These are phyloP conservation scores for Callipepla squamata DNA, from an alignment of 2,113 vertebrate species.

Conservation along the genomic window DNA sequence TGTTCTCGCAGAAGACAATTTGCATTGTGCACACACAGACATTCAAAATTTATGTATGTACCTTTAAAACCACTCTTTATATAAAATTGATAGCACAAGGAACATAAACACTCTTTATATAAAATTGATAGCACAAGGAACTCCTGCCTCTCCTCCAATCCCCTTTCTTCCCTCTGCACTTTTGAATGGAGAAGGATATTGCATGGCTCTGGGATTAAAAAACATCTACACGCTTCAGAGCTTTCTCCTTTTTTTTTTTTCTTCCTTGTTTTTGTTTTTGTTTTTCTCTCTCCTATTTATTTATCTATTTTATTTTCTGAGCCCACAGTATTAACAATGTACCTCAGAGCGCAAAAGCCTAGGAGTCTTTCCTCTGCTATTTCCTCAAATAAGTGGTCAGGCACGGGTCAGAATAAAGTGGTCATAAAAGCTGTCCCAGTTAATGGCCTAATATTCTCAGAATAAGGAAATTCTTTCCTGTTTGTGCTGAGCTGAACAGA, in stretches of 20 bases:
- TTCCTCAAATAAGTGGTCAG: neutral
- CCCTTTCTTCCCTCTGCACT: neutral
- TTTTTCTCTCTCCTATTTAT: neutral
- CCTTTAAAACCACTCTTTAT: neutral
- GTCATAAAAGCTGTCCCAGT: neutral
- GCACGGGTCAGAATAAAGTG: accelerated
- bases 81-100: neutral
- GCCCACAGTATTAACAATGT: accelerated
- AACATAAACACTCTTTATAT: neutral
- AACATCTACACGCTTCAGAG: accelerated
- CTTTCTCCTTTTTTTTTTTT: neutral
- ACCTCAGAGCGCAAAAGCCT: neutral
- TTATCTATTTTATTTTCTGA: neutral
- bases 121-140: neutral
- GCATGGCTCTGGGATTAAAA: neutral
- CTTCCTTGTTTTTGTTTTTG: too few species aligned
- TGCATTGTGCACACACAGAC: neutral
- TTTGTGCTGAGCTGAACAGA: neutral
- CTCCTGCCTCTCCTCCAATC: neutral
- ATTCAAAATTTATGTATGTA: neutral
- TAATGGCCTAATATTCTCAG: neutral
- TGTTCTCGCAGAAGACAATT: neutral
- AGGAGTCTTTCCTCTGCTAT: neutral
- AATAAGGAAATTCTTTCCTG: neutral
- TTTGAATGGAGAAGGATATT: neutral